A percentile compares a stretch with the other conserved stretches of the same genome.
Evolutionary conservation across 2,888 invertebrate species (phyloP).

Genomic region (Imbricaverruca yamaguchii): DNA sequence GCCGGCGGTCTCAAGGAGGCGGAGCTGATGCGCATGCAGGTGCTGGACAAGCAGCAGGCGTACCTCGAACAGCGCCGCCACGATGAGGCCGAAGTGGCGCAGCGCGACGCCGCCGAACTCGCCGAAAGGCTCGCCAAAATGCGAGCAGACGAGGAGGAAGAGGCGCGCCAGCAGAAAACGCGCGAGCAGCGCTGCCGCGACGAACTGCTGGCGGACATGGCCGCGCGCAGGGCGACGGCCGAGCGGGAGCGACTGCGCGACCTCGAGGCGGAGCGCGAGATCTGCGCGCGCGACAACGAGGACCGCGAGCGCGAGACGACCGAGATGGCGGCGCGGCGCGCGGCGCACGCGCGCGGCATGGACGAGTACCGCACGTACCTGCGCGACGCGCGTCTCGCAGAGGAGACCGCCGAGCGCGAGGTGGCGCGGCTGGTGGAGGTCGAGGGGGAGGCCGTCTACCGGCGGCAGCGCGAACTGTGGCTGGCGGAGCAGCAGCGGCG

Average conservation of each 20-base stretch:
- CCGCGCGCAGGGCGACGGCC: background rate
- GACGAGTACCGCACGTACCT: background rate
- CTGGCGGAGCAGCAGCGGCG: conserved; percentile 4
- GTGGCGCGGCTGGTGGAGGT: background rate
- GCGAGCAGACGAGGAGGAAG: conserved; percentile 1
- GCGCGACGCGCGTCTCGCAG: background rate
- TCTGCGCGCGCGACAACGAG: background rate
- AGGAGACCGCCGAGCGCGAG: background rate
- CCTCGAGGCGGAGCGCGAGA: background rate
- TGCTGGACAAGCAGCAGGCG: background rate
- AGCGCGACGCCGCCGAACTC: background rate
- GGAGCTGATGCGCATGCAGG: background rate
- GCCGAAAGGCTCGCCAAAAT: background rate
- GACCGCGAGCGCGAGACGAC: conserved; percentile 13
- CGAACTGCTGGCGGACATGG: conserved; percentile 9
- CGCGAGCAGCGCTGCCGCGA: background rate
- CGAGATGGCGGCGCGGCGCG: background rate
- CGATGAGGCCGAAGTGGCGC: background rate
- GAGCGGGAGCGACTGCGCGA: background rate
- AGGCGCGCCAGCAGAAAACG: background rate
- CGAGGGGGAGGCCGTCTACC: background rate
- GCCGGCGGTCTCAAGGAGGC: background rate
- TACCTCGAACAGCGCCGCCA: background rate
- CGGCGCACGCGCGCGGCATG: background rate
- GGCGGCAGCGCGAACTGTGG: background rate